Evolutionary conservation across 2,797 vertebrate genomes (phyloP), one percentile per base, ranked within the genome.

Genomic region (Dendrocincla tyrannina): DNA sequence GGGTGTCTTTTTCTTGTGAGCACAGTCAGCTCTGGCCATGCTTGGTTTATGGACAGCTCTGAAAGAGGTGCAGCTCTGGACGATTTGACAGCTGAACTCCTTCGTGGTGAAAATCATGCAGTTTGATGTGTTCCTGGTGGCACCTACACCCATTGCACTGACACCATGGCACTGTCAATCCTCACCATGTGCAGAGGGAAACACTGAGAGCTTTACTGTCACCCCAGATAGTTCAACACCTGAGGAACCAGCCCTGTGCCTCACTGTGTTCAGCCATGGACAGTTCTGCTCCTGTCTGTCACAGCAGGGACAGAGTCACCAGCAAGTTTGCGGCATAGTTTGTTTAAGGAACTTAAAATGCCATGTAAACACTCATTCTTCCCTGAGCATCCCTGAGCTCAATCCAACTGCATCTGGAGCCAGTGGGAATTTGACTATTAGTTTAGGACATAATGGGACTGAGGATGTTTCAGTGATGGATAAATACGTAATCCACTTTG

Each of bases 291-390:
- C 79, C 53, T 1, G 0, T 11, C 23, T 27, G 50, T 46, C 64
- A 20, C 0, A 0, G 13, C 67, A 66, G 53, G n/a, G 52, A 44
- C 15, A 18, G 19, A 0, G 0, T 25, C 47, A 86, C 62, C 81
- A 76, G n/a, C 52, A 56, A 60, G 30, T 46, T 17, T 27, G 39
- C 47, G 41, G 18, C 41, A 89, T 1, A 41, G 33, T 33, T 58
- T 14, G 39, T 47, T 62, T n/a, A 70, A 67, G 33, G 56, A 88
- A 80, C 39, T 77, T 39, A 11, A 88, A 94, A 81, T 44, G 33
- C 13, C 18, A 23, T 47, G 9, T 42, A 50, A 90, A 80, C 39
- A 16, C n/a, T 13, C 15, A 81, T 72, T 62, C 27, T 44, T 59
- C 90, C 58, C 74, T 78, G 27, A 58, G 46, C 27, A 76, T 66